Base-by-base conservation (phyloP, 2,113 vertebrate species). In the Pseudorectes ferrugineus region DNA sequence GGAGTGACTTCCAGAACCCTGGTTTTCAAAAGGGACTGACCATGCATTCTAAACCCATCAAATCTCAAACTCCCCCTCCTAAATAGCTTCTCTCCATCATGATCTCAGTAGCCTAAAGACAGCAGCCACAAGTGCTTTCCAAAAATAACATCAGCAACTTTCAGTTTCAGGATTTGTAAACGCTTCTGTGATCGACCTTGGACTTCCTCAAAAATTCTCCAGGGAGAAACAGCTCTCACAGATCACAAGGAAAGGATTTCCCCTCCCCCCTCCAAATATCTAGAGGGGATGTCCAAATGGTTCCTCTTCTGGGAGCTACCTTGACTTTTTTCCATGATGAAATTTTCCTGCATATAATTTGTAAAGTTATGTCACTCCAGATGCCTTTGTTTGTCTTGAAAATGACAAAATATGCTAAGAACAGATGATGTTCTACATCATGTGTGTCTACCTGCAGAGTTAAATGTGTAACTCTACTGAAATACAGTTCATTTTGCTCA, bases 171-270 rank as follows among this genome's bases (percentile, higher is more conserved):
- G 48, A 96, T 95, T 93, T 86, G 85, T 90, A 96, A 94, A 85
- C 28, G 75, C 20, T 84, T 82, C 51, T 83, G 19, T 35, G 59
- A 88, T 63, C 1, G 2, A 22, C 78, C 43, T 92, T 1, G 72
- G 38, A 96, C 96, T 97, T 96, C 95, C 90, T 92, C 95, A 96
- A 80, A 95, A 96, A 86, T 85, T 88, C 82, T 96, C 59, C 48
- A 77, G 40, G 57, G 52, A n/a, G 62, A 88, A 94, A 88, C 46
- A 70, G 58, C 51, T 88, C 57, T 85, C 55, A 82, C 16, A 94
- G 46, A 92, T 82, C 36, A 81, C 22, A 94, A 71, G 42, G 21
- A 92, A 75, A 92, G 54, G 38, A 76, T 36, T 83, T 76, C 13
- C 48, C 35, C 57, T 52, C 19, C 55, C 52, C 55, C 15, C 5